These are phyloP conservation scores for Synaphobranchus kaupii DNA, from an alignment of 2,797 vertebrate genomes.

Conservation along the genomic window DNA sequence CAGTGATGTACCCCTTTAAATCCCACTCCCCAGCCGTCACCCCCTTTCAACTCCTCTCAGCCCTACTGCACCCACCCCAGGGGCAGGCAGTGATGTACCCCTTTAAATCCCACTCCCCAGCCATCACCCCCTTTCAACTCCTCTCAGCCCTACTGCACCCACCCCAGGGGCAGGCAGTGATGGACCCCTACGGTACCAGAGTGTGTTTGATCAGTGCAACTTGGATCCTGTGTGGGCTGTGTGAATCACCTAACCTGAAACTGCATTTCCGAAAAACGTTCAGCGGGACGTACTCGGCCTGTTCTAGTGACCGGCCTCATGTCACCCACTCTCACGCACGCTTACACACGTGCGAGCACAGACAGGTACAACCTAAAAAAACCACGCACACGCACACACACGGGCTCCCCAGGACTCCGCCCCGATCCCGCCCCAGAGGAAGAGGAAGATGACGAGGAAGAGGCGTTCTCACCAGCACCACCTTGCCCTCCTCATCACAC, in stretches of 20 bases:
- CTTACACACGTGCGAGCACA: not conserved
- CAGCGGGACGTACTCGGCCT: not conserved
- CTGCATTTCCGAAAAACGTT: not conserved
- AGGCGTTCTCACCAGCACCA: slow-evolving; percentile 79
- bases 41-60: not conserved
- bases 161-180: not conserved
- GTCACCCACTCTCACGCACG: not conserved
- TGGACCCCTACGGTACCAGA: not conserved
- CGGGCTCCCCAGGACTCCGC: not conserved
- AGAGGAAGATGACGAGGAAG: not conserved
- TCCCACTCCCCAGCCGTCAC: not conserved
- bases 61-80: not conserved
- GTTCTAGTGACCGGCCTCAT: not conserved
- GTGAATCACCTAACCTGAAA: slow-evolving; percentile 3
- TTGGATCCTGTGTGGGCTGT: slow-evolving; percentile 9
- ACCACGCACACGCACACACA: slow-evolving; percentile 5
- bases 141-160: not conserved
- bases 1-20: not conserved
- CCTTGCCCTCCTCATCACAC: slow-evolving; percentile 91
- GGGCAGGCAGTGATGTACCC: not conserved
- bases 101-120: not conserved
- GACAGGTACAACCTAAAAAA: not conserved
- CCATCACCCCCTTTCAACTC: not conserved
- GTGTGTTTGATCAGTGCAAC: slow-evolving; percentile 17
- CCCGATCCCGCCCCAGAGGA: not conserved